Evolutionary conservation across 2,888 invertebrate species (phyloP).

Genomic region (Cancer borealis): DNA sequence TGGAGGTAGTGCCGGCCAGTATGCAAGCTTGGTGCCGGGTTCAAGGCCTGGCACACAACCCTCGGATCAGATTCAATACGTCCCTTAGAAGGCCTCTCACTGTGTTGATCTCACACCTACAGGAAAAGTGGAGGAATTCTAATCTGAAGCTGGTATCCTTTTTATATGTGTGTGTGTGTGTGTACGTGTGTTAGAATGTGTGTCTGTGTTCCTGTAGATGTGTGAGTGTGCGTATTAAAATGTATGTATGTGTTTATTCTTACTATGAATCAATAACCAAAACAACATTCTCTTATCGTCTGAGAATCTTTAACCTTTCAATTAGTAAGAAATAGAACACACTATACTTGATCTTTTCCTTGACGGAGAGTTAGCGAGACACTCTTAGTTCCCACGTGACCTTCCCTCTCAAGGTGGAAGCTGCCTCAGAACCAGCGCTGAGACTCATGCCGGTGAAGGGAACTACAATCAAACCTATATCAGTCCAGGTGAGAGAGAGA

Average conservation of each 20-base stretch:
- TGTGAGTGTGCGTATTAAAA: not conserved
- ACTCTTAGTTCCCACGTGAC: conserved; percentile 53
- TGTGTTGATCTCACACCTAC: conserved; percentile 87
- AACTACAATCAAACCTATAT: conserved; percentile 50
- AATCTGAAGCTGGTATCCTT: conserved; percentile 82
- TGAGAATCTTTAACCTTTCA: not conserved
- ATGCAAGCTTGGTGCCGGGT: conserved; percentile 91
- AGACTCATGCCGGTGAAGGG: conserved; percentile 59
- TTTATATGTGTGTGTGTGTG: not conserved
- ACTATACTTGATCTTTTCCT: conserved; percentile 36
- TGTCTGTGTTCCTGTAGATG: not conserved
- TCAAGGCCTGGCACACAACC: conserved; percentile 93
- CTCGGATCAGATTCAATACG: conserved; percentile 87
- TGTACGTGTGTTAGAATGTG: not conserved
- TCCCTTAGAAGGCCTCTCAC: conserved; percentile 88
- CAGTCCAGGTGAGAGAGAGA: conserved; percentile 54
- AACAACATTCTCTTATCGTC: too few species aligned
- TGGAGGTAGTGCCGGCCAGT: conserved; percentile 88
- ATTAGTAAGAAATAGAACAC: not conserved
- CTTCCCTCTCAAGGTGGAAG: conserved; percentile 53
- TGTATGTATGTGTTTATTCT: not conserved
- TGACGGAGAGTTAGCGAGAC: conserved; percentile 62
- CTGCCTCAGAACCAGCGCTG: conserved; percentile 49
- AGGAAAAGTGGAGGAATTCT: conserved; percentile 87
- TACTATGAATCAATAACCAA: too few species aligned